Conservation (phyloP, 2,888 invertebrate genomes). For the Bimastos eiseni region DNA sequence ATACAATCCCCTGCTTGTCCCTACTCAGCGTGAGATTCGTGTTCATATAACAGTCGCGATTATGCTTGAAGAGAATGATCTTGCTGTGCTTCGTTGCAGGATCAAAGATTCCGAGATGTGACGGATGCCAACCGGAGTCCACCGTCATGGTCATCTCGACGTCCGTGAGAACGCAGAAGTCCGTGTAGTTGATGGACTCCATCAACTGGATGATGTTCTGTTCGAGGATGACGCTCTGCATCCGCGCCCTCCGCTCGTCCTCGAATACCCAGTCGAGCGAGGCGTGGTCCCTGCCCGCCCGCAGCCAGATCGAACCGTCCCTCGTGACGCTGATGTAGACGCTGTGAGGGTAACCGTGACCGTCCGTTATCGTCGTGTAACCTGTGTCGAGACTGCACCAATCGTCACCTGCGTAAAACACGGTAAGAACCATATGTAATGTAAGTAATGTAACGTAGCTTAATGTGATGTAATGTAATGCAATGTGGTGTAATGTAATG, state of each 20-base stretch:
- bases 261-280: constrained; percentile 39
- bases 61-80: constrained; percentile 36
- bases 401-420: constrained; percentile 26
- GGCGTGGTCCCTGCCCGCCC: constrained; percentile 42
- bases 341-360: constrained; percentile 39
- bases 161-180: constrained; percentile 43
- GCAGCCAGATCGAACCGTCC: constrained; percentile 45
- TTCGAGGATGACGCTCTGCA: constrained; percentile 37
- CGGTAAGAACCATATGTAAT: too few relatives aligned
- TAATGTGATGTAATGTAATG: too few relatives aligned
- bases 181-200: constrained; percentile 40
- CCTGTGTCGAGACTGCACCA: constrained; percentile 46
- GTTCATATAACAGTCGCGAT: constrained; percentile 37
- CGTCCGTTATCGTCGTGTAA: constrained; percentile 43
- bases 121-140: constrained; percentile 42
- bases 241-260: constrained; percentile 34
- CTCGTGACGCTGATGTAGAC: constrained; percentile 45
- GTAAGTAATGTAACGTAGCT: too few relatives aligned
- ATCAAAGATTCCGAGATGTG: constrained; percentile 38
- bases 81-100: constrained; percentile 33
- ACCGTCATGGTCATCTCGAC: constrained; percentile 39
- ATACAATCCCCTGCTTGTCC: constrained; percentile 39
- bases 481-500: too few relatives aligned
- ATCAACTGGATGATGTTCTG: constrained; percentile 36
- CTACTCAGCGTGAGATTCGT: constrained; percentile 37